phyloP scores from a whole-genome alignment of 2,888 invertebrate genomes.

The Sarcophaga rosellei region DNA sequence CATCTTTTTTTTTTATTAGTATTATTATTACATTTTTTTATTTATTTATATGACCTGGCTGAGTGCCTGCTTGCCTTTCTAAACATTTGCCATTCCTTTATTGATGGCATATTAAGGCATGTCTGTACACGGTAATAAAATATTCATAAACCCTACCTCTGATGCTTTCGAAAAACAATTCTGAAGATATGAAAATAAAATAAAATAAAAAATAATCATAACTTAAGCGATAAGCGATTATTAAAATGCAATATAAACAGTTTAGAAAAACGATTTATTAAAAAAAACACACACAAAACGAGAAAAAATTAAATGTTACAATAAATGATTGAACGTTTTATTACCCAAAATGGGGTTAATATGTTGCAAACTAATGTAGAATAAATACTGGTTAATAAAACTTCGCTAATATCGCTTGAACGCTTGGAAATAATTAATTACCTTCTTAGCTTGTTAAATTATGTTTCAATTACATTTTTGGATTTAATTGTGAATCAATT shows the following conservation, averaged over 20 bases:
- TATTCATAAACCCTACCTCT: slow-evolving; percentile 76
- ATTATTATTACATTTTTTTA: neutral
- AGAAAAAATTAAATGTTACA: neutral
- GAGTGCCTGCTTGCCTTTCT: neutral
- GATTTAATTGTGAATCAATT: no score
- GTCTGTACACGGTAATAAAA: slow-evolving; percentile 72
- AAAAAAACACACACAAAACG: neutral
- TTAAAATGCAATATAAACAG: slow-evolving; percentile 15
- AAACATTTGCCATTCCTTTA: neutral
- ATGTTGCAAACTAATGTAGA: no score
- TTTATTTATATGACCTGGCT: neutral
- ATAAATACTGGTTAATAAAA: no score
- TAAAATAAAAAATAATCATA: slow-evolving; percentile 7
- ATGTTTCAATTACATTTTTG: no score
- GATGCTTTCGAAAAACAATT: slow-evolving; percentile 46
- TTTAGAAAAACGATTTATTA: slow-evolving; percentile 8
- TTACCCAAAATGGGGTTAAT: no score
- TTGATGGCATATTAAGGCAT: slow-evolving; percentile 53
- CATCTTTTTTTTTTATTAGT: neutral
- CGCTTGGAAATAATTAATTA: no score
- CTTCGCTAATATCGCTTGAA: no score
- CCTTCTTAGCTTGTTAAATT: no score
- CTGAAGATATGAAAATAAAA: neutral
- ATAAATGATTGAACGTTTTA: neutral
- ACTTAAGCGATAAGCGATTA: slow-evolving; percentile 9